A percentile compares a stretch with the other conserved stretches of the same genome.
Evolutionary conservation across 2,797 vertebrate genomes (phyloP).

Genomic region (Pseudomugil tenellus): DNA sequence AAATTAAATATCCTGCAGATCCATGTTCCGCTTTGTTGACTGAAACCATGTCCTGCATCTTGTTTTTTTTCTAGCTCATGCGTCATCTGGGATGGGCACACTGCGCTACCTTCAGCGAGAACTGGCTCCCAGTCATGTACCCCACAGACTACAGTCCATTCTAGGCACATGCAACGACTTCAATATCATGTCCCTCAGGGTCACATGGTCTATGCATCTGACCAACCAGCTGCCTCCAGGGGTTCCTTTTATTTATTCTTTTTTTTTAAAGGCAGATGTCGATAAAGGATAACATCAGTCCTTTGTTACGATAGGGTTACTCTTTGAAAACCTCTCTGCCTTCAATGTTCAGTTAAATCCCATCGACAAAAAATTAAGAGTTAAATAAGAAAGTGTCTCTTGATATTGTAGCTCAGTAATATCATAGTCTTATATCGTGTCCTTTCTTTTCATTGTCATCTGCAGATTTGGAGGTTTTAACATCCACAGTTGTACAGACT

Average conservation of each 20-base stretch:
- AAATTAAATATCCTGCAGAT: neutral
- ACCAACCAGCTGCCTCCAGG: slow-evolving; percentile 47
- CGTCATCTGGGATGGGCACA: slow-evolving; percentile 94
- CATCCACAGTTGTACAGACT: slow-evolving; percentile 21
- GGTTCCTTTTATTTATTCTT: slow-evolving; percentile 17
- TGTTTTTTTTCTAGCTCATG: slow-evolving; percentile 87
- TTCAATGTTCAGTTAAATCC: neutral
- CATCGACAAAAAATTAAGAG: neutral
- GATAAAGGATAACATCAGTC: slow-evolving; percentile 22
- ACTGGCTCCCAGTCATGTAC: slow-evolving; percentile 97
- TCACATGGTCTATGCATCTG: slow-evolving; percentile 64
- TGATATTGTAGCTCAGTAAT: slow-evolving; percentile 13
- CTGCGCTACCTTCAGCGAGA: slow-evolving; percentile 92
- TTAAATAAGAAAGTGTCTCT: neutral
- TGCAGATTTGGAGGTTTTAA: slow-evolving; percentile 26
- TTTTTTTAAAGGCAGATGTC: slow-evolving; percentile 6
- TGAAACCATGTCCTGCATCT: neutral
- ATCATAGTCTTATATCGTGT: slow-evolving; percentile 1
- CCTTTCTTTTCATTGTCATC: slow-evolving; percentile 48
- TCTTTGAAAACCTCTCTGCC: neutral
- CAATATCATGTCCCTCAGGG: slow-evolving; percentile 58
- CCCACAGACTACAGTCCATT: slow-evolving; percentile 94
- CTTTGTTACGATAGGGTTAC: neutral
- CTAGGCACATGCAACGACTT: slow-evolving; percentile 70
- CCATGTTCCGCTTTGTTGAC: neutral